Evolutionary conservation across 2,797 vertebrate genomes (phyloP).

Genomic region (Xenops minutus): DNA sequence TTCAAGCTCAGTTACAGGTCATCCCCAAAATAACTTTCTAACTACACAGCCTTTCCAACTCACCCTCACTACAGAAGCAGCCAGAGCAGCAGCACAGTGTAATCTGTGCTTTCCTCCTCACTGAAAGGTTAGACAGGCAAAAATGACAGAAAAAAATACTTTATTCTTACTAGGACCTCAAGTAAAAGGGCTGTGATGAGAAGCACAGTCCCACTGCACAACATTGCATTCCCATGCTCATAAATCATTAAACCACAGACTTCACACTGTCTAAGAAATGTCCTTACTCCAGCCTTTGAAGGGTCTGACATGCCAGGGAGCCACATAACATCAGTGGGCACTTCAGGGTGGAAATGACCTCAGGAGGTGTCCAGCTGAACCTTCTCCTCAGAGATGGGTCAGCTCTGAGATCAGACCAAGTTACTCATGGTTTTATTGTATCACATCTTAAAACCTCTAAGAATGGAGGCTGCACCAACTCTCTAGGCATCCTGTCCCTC

Average conservation of each 20-base stretch:
- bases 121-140: background rate
- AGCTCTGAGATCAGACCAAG: background rate
- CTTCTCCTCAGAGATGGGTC: background rate
- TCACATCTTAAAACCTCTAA: background rate
- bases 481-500: background rate
- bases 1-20: background rate
- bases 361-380: background rate
- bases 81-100: background rate
- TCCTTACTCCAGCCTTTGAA: background rate
- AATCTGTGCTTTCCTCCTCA: background rate
- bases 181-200: background rate
- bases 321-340: background rate
- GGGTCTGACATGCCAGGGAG: background rate
- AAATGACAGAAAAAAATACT: background rate
- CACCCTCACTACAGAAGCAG: background rate
- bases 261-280: background rate
- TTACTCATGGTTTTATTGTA: background rate
- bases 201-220: background rate
- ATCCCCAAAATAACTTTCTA: background rate
- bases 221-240: background rate
- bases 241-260: background rate
- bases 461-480: background rate
- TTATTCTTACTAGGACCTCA: background rate
- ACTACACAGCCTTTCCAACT: background rate
- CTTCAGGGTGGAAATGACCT: background rate